Percentiles rank a stretch among this genome's conserved stretches.
Evolutionary conservation across 64 coral and sea anemone genomes (phyloP).

Genomic region (Hydrozoanthus tunicans): DNA sequence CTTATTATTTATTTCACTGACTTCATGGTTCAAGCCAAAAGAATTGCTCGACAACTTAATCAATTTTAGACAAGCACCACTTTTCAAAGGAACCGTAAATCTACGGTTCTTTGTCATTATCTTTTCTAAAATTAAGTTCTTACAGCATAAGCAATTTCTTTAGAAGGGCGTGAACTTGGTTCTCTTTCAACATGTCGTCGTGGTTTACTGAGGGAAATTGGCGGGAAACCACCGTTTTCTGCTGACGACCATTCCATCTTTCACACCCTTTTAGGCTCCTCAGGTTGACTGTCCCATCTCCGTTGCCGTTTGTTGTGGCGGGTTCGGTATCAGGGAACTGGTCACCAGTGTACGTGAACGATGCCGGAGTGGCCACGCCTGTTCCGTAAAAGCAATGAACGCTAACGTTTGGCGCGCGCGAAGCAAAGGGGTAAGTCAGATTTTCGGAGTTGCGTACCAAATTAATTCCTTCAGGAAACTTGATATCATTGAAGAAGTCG

Average conservation of each 20-base stretch:
- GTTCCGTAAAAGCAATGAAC: slow-evolving; percentile 76
- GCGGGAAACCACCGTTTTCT: slow-evolving; percentile 16
- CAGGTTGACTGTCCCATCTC: slow-evolving; percentile 75
- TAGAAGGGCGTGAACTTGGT: slow-evolving; percentile 37
- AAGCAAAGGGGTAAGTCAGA: slow-evolving; percentile 55
- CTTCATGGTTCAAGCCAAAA: no score
- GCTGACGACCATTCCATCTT: slow-evolving; percentile 67
- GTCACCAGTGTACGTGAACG: slow-evolving; percentile 54
- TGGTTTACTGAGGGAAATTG: slow-evolving; percentile 68
- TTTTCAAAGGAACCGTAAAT: no score
- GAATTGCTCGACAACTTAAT: no score
- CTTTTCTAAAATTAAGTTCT: not conserved
- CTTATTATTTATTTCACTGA: no score
- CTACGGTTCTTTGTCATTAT: not conserved
- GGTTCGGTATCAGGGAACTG: slow-evolving; percentile 75
- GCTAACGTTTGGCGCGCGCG: slow-evolving; percentile 67
- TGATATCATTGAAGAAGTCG: slow-evolving; percentile 80
- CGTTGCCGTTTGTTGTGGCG: slow-evolving; percentile 61
- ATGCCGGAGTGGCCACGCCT: slow-evolving; percentile 52
- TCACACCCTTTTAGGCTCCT: slow-evolving; percentile 70
- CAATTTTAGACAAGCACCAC: no score
- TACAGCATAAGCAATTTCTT: slow-evolving; percentile 50
- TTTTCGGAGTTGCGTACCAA: slow-evolving; percentile 56
- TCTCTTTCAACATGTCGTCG: slow-evolving; percentile 56
- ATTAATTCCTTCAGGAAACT: slow-evolving; percentile 62